Base-by-base conservation (phyloP, 2,797 vertebrate genomes). In the Vireo griseus region DNA sequence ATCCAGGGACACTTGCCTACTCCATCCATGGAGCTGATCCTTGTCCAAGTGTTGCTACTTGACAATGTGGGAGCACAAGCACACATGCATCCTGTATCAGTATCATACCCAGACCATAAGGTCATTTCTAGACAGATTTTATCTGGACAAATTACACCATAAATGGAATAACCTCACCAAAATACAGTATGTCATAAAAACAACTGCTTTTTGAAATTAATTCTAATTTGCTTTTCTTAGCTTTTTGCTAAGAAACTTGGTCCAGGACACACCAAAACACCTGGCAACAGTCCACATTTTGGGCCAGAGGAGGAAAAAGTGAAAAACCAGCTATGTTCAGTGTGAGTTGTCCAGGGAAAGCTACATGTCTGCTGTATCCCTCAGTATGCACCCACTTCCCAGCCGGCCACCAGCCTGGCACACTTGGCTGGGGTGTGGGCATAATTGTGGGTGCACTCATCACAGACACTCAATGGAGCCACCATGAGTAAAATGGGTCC, bases 61-160 rank as follows among this genome's bases (percentile, higher is more conserved):
- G 78, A 83, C n/a, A 3, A 1, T 20, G 9, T 67, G 57, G 35
- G 52, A 92, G 61, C 50, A 20, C 39, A 65, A 85, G 25, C 6
- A 0, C 55, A 8, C 18, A 10, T 45, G 24, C 45, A 51, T 86
- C 50, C 85, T 92, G 71, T 73, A 65, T 83, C 86, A 73, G 76
- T 76, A 37, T 94, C 94, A 93, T 97, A 94, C 86, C 44, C 93
- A 97, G 97, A 97, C 95, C 91, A 51, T 96, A 97, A 97, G 59
- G 88, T 98, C 93, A 97, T 66, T 97, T 93, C 93, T 92, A 92
- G 80, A 72, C 62, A 65, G 48, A 74, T 89, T 92, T 96, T 95
- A 90, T 94, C 88, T 94, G 76, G 78, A 61, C 44, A 85, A 96
- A 63, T 86, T 65, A 58, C 28, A 42, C 75, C 57, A 16, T 39